These are phyloP conservation scores for Poicephalus meyeri DNA, from an alignment of 2,113 vertebrate species.

Conservation along the genomic window DNA sequence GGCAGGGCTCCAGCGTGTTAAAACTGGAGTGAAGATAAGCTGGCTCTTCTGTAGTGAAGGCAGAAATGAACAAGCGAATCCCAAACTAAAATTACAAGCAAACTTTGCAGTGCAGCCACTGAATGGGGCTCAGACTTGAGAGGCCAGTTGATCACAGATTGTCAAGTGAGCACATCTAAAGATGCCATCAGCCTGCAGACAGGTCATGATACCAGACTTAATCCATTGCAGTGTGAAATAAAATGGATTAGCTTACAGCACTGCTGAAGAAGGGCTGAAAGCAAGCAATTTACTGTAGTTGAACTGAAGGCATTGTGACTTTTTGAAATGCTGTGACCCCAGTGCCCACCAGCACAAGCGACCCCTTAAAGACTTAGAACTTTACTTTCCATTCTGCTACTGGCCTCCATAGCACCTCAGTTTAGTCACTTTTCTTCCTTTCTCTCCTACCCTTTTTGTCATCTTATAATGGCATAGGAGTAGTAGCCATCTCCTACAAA, in stretches of 20 bases:
- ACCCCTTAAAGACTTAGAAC: not conserved
- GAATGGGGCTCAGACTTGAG: not conserved
- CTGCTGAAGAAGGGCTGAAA: not conserved
- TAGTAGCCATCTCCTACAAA: not conserved
- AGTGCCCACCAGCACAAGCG: not conserved
- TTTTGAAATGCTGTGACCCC: not conserved
- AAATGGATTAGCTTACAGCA: not conserved
- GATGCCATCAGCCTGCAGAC: not conserved
- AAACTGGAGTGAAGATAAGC: not conserved
- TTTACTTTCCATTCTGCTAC: not conserved
- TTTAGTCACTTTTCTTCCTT: not conserved
- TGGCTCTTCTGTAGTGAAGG: not conserved
- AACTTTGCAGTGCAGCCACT: not conserved
- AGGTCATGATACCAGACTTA: not conserved
- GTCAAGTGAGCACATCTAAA: not conserved
- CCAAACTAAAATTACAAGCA: not conserved
- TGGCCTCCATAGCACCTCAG: not conserved
- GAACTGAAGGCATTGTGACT: not conserved
- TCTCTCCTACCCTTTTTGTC: not conserved
- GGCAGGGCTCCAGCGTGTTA: not conserved
- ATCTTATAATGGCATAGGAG: not conserved
- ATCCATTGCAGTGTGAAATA: not conserved
- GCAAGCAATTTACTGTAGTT: not conserved
- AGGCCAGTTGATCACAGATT: accelerated
- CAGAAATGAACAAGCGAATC: not conserved